A percentile compares a stretch with the other conserved stretches of the same genome.
phyloP scores from a whole-genome alignment of 2,797 vertebrate species.

The Bucorvus abyssinicus region DNA sequence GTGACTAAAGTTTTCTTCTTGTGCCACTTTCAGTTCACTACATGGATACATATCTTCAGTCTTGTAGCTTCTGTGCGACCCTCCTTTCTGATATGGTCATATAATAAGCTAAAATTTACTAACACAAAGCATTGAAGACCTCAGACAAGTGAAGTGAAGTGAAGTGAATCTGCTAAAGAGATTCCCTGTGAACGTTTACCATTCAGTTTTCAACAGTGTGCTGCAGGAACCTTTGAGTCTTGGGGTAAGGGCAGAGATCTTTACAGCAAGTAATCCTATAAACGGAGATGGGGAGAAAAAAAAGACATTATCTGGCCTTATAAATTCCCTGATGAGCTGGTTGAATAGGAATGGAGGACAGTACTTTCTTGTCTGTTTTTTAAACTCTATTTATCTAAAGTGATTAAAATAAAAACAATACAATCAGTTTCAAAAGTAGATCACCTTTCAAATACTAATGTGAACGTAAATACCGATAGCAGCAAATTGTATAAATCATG shows the following conservation, averaged over 20 bases:
- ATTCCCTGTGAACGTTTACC: background rate
- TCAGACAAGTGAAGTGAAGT: background rate
- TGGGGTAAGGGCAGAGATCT: background rate
- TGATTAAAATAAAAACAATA: background rate
- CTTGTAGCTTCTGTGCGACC: background rate
- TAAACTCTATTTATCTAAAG: background rate
- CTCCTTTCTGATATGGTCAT: background rate
- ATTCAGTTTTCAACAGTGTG: background rate
- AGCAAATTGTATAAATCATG: background rate
- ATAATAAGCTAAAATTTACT: background rate
- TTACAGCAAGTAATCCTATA: background rate
- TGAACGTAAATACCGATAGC: background rate
- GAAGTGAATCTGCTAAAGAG: background rate
- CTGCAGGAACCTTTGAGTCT: background rate
- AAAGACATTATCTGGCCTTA: background rate
- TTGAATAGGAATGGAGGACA: background rate
- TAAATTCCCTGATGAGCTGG: background rate
- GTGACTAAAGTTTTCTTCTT: background rate
- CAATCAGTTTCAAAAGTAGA: background rate
- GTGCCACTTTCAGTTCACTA: background rate
- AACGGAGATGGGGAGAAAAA: background rate
- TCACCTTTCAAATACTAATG: background rate
- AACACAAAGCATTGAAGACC: background rate
- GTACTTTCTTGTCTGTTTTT: background rate
- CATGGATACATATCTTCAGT: background rate